These are phyloP conservation scores for Dysidea cf. avara DNA, from an alignment of 37 sponge, comb jelly and placozoan genomes.

Conservation along the genomic window DNA sequence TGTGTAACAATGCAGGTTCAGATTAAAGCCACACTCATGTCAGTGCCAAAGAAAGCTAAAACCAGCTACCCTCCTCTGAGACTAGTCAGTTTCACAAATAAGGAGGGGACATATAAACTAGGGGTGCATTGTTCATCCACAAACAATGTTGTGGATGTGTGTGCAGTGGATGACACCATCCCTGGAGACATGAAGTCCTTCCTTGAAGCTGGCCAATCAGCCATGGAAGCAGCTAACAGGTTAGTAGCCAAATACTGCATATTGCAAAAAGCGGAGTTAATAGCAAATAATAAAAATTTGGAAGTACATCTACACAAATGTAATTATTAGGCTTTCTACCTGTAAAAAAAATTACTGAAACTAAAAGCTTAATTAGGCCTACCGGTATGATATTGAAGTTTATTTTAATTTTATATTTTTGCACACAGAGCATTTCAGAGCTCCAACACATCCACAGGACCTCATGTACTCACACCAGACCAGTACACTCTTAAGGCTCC, in stretches of 20 bases:
- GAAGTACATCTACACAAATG: not conserved
- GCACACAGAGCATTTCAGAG: slow-evolving; percentile 42
- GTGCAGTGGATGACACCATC: slow-evolving; percentile 60
- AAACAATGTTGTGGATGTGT: slow-evolving; percentile 68
- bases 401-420: not conserved
- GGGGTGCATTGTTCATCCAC: too few relatives aligned
- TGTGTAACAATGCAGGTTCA: too few relatives aligned
- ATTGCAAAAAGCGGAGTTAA: slow-evolving; percentile 6
- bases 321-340: not conserved
- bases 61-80: too few relatives aligned
- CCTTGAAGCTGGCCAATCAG: slow-evolving; percentile 52
- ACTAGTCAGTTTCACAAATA: too few relatives aligned
- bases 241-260: slow-evolving; percentile 16
- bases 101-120: too few relatives aligned
- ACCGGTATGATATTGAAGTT: too few relatives aligned
- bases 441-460: not conserved
- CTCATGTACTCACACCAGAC: slow-evolving; percentile 34
- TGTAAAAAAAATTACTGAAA: too few relatives aligned
- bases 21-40: too few relatives aligned
- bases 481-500: slow-evolving; percentile 61
- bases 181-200: slow-evolving; percentile 72
- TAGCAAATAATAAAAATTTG: not conserved
- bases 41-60: too few relatives aligned
- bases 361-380: too few relatives aligned
- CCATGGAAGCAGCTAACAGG: slow-evolving; percentile 46